phyloP scores from a whole-genome alignment of 2,888 invertebrate species.

The Epinotia brunnichana region DNA sequence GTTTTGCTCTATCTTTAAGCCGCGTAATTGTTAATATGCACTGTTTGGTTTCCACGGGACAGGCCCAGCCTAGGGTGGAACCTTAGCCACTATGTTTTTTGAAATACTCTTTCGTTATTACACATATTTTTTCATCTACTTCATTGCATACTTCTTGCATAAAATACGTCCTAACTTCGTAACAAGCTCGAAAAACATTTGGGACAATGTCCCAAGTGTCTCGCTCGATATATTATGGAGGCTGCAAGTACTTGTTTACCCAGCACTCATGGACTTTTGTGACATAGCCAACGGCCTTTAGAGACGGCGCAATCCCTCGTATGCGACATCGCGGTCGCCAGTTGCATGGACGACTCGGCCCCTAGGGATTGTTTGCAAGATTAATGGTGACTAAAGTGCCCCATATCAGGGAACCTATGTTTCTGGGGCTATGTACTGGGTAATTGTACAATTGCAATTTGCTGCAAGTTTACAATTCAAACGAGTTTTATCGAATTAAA shows the following conservation, averaged over 20 bases:
- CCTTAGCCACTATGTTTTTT: too few species aligned
- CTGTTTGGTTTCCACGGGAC: too few species aligned
- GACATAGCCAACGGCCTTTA: constrained; percentile 6
- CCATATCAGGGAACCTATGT: constrained; percentile 22
- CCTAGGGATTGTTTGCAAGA: constrained; percentile 27
- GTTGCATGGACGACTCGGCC: constrained; percentile 19
- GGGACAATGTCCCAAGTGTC: not conserved
- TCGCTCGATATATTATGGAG: not conserved
- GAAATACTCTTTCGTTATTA: too few species aligned
- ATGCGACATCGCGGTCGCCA: constrained; percentile 23
- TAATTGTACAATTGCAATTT: too few species aligned
- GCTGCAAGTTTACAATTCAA: too few species aligned
- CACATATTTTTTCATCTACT: not conserved
- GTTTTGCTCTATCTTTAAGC: too few species aligned
- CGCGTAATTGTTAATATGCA: too few species aligned
- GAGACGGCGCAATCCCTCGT: not conserved
- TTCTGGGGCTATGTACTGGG: not conserved
- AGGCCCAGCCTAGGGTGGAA: too few species aligned
- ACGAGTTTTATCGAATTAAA: too few species aligned
- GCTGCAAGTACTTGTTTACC: not conserved
- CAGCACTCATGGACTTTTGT: not conserved
- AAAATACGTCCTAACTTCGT: not conserved
- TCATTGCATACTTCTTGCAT: not conserved
- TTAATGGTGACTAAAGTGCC: constrained; percentile 33
- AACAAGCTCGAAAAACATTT: not conserved